These are phyloP conservation scores for Chironomus striatipennis DNA, from an alignment of 1,140 invertebrate species.

Conservation along the genomic window DNA sequence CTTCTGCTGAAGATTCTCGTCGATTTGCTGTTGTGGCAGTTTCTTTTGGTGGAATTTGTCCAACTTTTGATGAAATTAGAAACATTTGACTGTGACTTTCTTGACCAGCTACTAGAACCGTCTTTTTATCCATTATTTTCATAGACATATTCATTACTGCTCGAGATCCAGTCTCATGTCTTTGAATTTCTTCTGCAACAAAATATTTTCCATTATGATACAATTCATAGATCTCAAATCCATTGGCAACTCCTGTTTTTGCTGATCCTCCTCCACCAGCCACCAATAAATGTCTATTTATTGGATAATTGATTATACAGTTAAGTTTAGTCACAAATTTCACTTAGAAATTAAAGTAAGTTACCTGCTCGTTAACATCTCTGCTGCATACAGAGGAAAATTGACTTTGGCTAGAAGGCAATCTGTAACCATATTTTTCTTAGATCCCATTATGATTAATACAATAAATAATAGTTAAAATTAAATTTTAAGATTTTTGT, in stretches of 20 bases:
- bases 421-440: slow-evolving; percentile 43
- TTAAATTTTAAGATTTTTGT: neutral
- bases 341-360: neutral
- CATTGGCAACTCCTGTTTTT: slow-evolving; percentile 92
- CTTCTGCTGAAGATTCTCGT: slow-evolving; percentile 24
- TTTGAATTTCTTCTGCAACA: slow-evolving; percentile 73
- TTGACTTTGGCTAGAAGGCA: slow-evolving; percentile 74
- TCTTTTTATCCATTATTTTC: slow-evolving; percentile 47
- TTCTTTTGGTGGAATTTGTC: slow-evolving; percentile 34
- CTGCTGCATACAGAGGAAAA: slow-evolving; percentile 86
- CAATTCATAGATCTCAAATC: slow-evolving; percentile 90
- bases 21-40: slow-evolving; percentile 10
- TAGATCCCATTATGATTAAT: slow-evolving; percentile 28
- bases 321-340: neutral
- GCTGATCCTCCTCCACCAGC: slow-evolving; percentile 90
- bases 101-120: slow-evolving; percentile 78
- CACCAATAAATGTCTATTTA: slow-evolving; percentile 72
- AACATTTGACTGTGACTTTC: slow-evolving; percentile 88
- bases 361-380: slow-evolving; percentile 69
- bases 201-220: slow-evolving; percentile 72
- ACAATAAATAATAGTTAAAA: neutral
- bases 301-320: neutral
- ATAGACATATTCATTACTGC: slow-evolving; percentile 87
- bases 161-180: slow-evolving; percentile 78
- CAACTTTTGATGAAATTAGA: slow-evolving; percentile 63